A percentile compares a stretch with the other conserved stretches of the same genome.
Evolutionary conservation across 2,113 vertebrate species (phyloP).

Genomic region (Cyanocitta stelleri): DNA sequence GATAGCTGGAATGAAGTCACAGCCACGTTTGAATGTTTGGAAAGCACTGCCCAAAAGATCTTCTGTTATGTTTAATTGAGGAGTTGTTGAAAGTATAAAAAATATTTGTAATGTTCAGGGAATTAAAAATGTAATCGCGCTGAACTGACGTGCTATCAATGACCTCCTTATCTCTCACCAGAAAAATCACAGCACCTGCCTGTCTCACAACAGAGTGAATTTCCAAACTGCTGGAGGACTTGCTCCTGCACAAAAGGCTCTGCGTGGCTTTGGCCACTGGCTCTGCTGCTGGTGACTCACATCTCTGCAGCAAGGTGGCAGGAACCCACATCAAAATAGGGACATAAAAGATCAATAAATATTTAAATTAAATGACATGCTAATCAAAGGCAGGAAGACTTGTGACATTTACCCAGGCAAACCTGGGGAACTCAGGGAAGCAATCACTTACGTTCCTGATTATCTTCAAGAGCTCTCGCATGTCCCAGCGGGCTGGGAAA

Average conservation of each 20-base stretch:
- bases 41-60: background rate
- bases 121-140: conserved; percentile 38
- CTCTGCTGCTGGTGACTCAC: background rate
- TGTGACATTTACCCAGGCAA: conserved; percentile 25
- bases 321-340: background rate
- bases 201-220: background rate
- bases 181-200: background rate
- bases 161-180: background rate
- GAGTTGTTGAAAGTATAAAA: background rate
- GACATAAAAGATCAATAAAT: background rate
- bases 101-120: background rate
- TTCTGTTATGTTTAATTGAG: background rate
- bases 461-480: background rate
- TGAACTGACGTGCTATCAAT: background rate
- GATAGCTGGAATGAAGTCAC: background rate
- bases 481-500: background rate
- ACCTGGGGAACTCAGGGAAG: background rate
- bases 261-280: rapidly evolving
- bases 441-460: background rate
- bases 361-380: background rate
- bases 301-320: rapidly evolving
- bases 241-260: rapidly evolving
- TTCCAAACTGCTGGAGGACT: background rate
- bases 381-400: conserved; percentile 28
- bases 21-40: background rate